phyloP scores from a whole-genome alignment of 2,888 invertebrate genomes.

The Epistrophe eligans region DNA sequence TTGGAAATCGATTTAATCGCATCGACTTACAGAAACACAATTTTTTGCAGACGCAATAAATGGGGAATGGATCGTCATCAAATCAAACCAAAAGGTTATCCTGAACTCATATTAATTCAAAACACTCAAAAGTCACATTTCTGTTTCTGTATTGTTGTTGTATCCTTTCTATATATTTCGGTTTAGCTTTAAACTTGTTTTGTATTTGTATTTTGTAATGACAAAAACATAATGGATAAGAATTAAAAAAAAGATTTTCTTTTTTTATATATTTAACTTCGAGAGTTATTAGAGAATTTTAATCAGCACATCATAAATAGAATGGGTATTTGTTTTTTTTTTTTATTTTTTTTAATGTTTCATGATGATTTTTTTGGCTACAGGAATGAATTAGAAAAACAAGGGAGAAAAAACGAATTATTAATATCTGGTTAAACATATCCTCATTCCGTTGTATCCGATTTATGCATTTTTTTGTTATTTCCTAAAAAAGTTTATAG shows the following conservation, averaged over 20 bases:
- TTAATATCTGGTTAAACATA: slow-evolving; percentile 3
- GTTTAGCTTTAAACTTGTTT: too few relatives aligned
- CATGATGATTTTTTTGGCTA: neutral
- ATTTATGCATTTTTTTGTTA: neutral
- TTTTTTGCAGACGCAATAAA: too few relatives aligned
- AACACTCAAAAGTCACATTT: too few relatives aligned
- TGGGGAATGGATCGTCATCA: too few relatives aligned
- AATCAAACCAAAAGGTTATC: too few relatives aligned
- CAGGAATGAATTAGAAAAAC: neutral
- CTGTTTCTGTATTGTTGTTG: too few relatives aligned
- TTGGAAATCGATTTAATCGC: too few relatives aligned
- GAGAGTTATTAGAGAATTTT: neutral
- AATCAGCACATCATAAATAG: neutral
- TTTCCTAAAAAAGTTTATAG: slow-evolving; percentile 22
- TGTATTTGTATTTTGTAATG: neutral
- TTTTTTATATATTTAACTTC: neutral
- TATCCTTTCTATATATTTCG: too few relatives aligned
- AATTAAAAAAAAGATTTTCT: neutral
- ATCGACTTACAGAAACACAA: too few relatives aligned
- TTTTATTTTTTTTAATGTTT: neutral
- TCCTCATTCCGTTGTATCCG: slow-evolving; percentile 1
- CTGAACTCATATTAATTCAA: too few relatives aligned
- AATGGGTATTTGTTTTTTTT: neutral
- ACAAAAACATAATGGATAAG: neutral
- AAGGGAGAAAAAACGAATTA: neutral